Conservation (phyloP, 2,888 invertebrate species). For the Germaria angustata region DNA sequence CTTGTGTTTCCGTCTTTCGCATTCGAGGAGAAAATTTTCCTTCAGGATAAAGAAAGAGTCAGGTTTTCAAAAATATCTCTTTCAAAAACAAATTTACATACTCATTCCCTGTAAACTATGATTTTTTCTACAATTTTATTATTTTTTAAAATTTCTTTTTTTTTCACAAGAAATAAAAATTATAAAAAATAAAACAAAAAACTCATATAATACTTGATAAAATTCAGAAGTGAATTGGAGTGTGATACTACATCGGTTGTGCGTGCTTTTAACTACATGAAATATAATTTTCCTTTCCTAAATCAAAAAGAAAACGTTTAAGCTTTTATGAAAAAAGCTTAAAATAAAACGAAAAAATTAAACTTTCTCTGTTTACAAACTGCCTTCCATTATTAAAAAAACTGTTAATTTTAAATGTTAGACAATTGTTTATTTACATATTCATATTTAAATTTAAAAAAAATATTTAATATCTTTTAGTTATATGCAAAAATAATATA, state of each 20-base stretch:
- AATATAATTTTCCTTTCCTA: slow-evolving; percentile 64
- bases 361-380: slow-evolving; percentile 66
- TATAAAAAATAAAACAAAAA: slow-evolving; percentile 15
- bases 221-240: slow-evolving; percentile 69
- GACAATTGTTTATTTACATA: slow-evolving; percentile 48
- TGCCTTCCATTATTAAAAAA: slow-evolving; percentile 63
- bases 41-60: no score
- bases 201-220: slow-evolving; percentile 46
- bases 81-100: not conserved
- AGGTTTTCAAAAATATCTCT: no score
- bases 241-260: slow-evolving; percentile 79
- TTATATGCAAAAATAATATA: slow-evolving; percentile 25
- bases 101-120: not conserved
- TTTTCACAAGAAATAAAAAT: slow-evolving; percentile 32
- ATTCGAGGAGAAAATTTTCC: no score
- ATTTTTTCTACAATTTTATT: slow-evolving; percentile 8
- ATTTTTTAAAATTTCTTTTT: no score
- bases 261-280: slow-evolving; percentile 74
- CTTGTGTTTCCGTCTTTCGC: no score
- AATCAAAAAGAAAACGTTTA: slow-evolving; percentile 56
- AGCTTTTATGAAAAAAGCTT: slow-evolving; percentile 41
- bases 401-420: slow-evolving; percentile 62
- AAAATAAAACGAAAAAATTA: slow-evolving; percentile 47
- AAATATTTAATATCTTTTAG: slow-evolving; percentile 27
- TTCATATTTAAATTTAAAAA: slow-evolving; percentile 29